These are phyloP conservation scores for Pseudomyrmex cubaensis DNA, from an alignment of 1,140 invertebrate species.

Conservation along the genomic window DNA sequence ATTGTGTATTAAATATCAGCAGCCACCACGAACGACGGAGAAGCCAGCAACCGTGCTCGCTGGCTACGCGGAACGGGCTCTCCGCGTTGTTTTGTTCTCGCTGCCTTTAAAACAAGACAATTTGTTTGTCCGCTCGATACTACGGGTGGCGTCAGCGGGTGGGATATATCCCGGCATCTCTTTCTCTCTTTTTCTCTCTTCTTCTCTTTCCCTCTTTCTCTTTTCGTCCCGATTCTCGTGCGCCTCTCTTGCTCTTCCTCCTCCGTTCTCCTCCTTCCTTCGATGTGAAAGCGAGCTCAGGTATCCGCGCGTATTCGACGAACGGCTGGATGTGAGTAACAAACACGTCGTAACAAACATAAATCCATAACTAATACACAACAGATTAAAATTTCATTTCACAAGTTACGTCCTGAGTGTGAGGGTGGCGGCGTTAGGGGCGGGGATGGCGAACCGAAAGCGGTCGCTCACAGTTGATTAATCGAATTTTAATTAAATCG, in stretches of 20 bases:
- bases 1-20: constrained; percentile 77
- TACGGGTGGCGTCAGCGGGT: constrained; percentile 69
- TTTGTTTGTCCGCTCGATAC: constrained; percentile 74
- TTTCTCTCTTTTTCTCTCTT: constrained; percentile 1
- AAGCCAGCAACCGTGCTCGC: constrained; percentile 55
- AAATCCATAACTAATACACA: constrained; percentile 79
- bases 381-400: constrained; percentile 81
- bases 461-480: constrained; percentile 74
- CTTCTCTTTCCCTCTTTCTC: not conserved
- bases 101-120: constrained; percentile 74
- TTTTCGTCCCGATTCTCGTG: not conserved
- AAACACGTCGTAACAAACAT: constrained; percentile 70
- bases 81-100: constrained; percentile 58
- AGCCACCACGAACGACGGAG: constrained; percentile 60
- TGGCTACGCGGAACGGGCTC: constrained; percentile 39
- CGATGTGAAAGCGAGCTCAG: constrained; percentile 28
- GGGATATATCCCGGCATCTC: constrained; percentile 61
- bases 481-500: constrained; percentile 82
- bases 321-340: constrained; percentile 48
- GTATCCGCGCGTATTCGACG: constrained; percentile 48
- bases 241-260: constrained; percentile 4
- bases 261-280: constrained; percentile 15
- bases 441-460: constrained; percentile 34
- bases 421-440: not conserved
- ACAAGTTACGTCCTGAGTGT: constrained; percentile 67